Percentiles rank a stretch among this genome's conserved stretches.
Evolutionary conservation across 2,797 vertebrate species (phyloP).

Genomic region (Takifugu ocellatus): DNA sequence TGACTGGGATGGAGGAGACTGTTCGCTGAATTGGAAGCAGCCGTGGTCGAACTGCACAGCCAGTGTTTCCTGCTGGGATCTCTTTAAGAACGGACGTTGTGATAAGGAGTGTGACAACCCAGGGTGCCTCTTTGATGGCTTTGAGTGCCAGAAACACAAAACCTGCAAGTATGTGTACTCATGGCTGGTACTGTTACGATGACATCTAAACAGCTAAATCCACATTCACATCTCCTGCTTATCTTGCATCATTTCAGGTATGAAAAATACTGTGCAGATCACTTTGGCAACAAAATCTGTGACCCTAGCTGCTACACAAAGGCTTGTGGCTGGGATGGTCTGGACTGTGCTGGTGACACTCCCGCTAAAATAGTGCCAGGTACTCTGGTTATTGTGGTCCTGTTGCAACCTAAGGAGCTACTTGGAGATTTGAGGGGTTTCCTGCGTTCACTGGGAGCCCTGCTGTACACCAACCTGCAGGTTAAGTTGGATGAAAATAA

Average conservation of each 20-base stretch:
- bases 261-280: conserved; percentile 87
- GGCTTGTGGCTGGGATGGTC: conserved; percentile 91
- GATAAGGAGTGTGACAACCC: conserved; percentile 76
- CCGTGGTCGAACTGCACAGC: conserved; percentile 87
- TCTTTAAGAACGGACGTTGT: conserved; percentile 77
- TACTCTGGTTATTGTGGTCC: conserved; percentile 86
- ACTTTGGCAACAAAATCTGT: conserved; percentile 84
- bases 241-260: conserved; percentile 75
- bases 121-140: conserved; percentile 79
- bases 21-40: conserved; percentile 80
- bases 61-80: conserved; percentile 81
- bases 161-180: conserved; percentile 82
- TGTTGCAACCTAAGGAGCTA: conserved; percentile 86
- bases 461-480: conserved; percentile 86
- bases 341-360: conserved; percentile 82
- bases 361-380: conserved; percentile 78
- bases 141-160: conserved; percentile 79
- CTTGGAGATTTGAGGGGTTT: conserved; percentile 83
- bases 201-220: conserved; percentile 12
- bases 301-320: conserved; percentile 89
- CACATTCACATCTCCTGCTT: conserved; percentile 7
- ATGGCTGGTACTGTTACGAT: not conserved
- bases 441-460: conserved; percentile 82
- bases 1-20: conserved; percentile 91
- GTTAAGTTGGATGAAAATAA: conserved; percentile 80